phyloP scores from a whole-genome alignment of 92 coral and sea anemone species.

The Palythoa grandiflora region DNA sequence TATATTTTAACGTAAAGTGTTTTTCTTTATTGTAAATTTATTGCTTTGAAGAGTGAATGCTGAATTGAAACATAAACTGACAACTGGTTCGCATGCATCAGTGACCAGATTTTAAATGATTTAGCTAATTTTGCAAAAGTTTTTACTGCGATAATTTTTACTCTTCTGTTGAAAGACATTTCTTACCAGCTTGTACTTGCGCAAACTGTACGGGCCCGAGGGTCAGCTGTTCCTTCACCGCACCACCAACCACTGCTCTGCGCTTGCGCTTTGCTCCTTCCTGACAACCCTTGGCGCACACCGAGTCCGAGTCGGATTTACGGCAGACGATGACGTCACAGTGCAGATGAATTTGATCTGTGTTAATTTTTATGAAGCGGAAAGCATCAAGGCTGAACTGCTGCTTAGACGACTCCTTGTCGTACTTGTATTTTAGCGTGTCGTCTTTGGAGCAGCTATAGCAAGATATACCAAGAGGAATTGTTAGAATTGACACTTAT shows the following conservation, averaged over 20 bases:
- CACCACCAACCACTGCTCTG: conserved; percentile 6
- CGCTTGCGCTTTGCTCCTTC: conserved; percentile 8
- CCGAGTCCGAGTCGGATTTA: conserved; percentile 51
- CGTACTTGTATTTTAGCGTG: conserved; percentile 66
- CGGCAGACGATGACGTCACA: conserved; percentile 60
- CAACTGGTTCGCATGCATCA: no score
- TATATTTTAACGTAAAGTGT: no score
- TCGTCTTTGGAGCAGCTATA: conserved; percentile 73
- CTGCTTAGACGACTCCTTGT: conserved; percentile 59
- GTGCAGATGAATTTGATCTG: conserved; percentile 60
- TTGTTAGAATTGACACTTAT: not conserved
- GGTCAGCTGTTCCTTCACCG: not conserved
- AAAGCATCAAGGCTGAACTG: conserved; percentile 55
- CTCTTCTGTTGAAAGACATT: no score
- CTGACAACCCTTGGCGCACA: conserved; percentile 65
- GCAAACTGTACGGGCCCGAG: not conserved
- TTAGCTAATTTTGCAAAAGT: no score
- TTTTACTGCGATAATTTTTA: no score
- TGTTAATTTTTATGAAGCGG: conserved; percentile 25
- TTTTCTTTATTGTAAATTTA: no score
- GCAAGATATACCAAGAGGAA: not conserved
- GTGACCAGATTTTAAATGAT: no score
- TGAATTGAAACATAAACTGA: no score
- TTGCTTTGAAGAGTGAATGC: no score
- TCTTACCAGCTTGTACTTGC: conserved; percentile 4